Evolutionary conservation across 2,888 invertebrate species (phyloP).

Genomic region (Phyto melanocephala): DNA sequence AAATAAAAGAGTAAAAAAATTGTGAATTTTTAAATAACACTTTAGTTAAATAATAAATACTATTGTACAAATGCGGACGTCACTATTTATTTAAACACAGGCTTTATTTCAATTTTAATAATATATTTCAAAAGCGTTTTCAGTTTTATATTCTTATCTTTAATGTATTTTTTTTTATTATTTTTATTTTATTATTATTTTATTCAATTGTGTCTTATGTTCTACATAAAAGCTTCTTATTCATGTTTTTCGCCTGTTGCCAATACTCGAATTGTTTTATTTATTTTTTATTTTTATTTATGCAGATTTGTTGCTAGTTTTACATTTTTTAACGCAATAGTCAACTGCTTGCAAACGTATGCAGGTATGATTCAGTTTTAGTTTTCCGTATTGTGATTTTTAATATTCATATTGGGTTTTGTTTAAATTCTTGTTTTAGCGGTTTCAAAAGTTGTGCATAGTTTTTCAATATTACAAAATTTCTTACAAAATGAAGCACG

Average conservation of each 20-base stretch:
- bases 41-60: too few species aligned
- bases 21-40: too few species aligned
- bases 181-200: too few species aligned
- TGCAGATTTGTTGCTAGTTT: background rate
- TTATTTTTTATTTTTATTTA: background rate
- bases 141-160: background rate
- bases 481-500: background rate
- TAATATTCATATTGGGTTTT: constrained; percentile 24
- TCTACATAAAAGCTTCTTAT: background rate
- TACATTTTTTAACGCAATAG: background rate
- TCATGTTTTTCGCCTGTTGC: too few species aligned
- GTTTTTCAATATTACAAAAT: constrained; percentile 3
- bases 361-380: constrained; percentile 7
- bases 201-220: too few species aligned
- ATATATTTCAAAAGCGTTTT: constrained; percentile 27
- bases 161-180: background rate
- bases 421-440: background rate
- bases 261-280: too few species aligned
- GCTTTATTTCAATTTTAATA: constrained; percentile 32
- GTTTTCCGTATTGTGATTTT: background rate
- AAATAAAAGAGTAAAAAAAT: background rate
- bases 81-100: constrained; percentile 32
- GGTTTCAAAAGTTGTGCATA: constrained; percentile 2
- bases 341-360: background rate
- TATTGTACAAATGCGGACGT: constrained; percentile 32